Conservation (phyloP, 2,797 vertebrate species). For the Apogon hyalosoma region DNA sequence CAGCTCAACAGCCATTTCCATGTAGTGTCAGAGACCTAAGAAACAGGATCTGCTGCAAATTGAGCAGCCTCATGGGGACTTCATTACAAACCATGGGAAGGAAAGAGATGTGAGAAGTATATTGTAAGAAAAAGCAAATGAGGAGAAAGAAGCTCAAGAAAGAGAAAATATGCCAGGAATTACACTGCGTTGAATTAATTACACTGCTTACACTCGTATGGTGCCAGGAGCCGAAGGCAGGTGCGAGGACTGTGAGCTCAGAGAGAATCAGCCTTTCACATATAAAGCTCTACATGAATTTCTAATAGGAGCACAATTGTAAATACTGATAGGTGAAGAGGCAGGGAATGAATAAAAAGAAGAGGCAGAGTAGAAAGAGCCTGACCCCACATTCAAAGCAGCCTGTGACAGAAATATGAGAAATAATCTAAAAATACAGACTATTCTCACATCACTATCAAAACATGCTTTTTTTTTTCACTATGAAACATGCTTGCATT, state of each 20-base stretch:
- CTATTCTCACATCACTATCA: constrained; percentile 1
- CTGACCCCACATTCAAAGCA: constrained; percentile 10
- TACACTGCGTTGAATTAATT: constrained; percentile 48
- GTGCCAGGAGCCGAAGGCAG: constrained; percentile 37
- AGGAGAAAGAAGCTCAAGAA: constrained; percentile 30
- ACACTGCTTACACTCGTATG: constrained; percentile 18
- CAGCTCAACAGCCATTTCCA: constrained; percentile 21
- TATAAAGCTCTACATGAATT: constrained; percentile 26
- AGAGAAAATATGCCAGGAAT: constrained; percentile 42
- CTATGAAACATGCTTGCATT: background rate
- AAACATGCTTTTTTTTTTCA: constrained; percentile 9
- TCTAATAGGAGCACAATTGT: constrained; percentile 33
- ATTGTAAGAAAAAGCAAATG: constrained; percentile 15
- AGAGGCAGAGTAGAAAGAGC: constrained; percentile 12
- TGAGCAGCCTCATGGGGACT: constrained; percentile 40
- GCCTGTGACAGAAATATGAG: constrained; percentile 9
- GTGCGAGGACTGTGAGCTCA: constrained; percentile 24
- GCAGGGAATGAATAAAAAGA: constrained; percentile 9
- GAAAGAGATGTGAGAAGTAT: constrained; percentile 4
- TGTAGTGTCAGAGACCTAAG: constrained; percentile 22
- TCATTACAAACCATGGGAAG: constrained; percentile 32
- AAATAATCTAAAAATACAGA: background rate
- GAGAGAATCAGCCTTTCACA: constrained; percentile 31
- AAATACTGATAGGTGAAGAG: constrained; percentile 20
- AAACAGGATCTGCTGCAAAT: constrained; percentile 43